Conservation (phyloP, 1,140 invertebrate species). For the Wasmannia auropunctata region DNA sequence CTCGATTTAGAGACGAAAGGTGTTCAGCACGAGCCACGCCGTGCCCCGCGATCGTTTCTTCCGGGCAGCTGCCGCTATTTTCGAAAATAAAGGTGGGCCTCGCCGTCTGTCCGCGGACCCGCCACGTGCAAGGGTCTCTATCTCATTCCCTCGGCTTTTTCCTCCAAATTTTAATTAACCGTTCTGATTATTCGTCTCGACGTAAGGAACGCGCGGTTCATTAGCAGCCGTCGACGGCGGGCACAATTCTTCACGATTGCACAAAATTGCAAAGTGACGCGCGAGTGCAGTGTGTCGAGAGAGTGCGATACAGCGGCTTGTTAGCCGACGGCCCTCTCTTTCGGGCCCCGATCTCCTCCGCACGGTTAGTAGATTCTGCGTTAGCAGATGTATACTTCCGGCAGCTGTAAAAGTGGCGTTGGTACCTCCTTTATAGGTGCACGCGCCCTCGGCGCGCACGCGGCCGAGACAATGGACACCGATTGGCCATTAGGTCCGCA, state of each 20-base stretch:
- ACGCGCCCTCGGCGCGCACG: constrained; percentile 73
- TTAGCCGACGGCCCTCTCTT: neutral
- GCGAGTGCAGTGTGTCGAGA: neutral
- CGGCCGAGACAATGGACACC: constrained; percentile 47
- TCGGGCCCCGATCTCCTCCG: constrained; percentile 70
- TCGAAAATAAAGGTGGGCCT: constrained; percentile 59
- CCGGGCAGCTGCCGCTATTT: constrained; percentile 73
- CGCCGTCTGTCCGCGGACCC: constrained; percentile 29
- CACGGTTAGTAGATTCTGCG: constrained; percentile 75
- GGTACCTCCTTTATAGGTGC: constrained; percentile 75
- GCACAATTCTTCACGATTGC: neutral
- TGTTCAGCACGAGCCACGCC: constrained; percentile 66
- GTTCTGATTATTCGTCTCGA: constrained; percentile 15
- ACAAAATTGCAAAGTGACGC: constrained; percentile 35
- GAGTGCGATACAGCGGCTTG: neutral
- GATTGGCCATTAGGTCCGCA: constrained; percentile 72
- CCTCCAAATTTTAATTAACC: constrained; percentile 23
- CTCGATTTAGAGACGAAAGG: constrained; percentile 58
- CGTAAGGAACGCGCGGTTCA: neutral
- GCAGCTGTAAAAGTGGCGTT: constrained; percentile 78
- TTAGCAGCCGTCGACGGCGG: neutral
- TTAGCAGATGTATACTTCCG: constrained; percentile 81
- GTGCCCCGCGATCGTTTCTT: constrained; percentile 70
- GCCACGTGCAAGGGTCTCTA: constrained; percentile 23
- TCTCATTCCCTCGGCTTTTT: neutral